Percentiles rank a stretch among this genome's conserved stretches.
These are phyloP conservation scores for Limnephilus marmoratus DNA, from an alignment of 2,888 invertebrate genomes.

Conservation along the genomic window DNA sequence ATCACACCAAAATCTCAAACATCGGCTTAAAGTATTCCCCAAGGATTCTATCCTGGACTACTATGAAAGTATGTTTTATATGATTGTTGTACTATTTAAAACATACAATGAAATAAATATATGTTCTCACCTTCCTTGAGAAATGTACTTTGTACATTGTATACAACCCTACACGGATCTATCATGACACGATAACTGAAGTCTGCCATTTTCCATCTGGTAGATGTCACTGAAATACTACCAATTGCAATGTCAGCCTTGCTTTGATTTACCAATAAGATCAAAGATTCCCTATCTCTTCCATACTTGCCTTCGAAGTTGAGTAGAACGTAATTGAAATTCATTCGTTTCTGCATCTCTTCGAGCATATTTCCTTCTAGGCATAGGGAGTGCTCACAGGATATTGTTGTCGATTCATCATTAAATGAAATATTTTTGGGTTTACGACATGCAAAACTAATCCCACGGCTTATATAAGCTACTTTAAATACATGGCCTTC, in stretches of 20 bases:
- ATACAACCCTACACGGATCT: neutral
- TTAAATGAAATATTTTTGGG: neutral
- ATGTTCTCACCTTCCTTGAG: neutral
- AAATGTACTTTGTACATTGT: neutral
- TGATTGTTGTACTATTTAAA: neutral
- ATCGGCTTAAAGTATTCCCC: too few relatives aligned
- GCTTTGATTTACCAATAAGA: neutral
- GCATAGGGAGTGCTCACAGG: neutral
- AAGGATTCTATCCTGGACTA: too few relatives aligned
- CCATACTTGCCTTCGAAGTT: neutral
- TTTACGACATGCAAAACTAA: conserved; percentile 2
- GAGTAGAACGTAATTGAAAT: neutral
- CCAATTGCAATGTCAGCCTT: conserved; percentile 8
- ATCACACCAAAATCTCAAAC: too few relatives aligned
- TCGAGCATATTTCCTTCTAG: conserved; percentile 28
- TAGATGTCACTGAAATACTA: neutral
- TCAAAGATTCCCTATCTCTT: neutral
- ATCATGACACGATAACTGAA: neutral
- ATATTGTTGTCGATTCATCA: neutral
- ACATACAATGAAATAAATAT: neutral
- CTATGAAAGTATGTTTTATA: neutral
- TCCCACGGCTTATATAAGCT: neutral
- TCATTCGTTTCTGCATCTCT: conserved; percentile 10
- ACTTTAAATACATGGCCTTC: conserved; percentile 7
- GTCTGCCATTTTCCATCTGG: conserved; percentile 6